Conservation (phyloP, 2,888 invertebrate species). For the Torymus auratus region DNA sequence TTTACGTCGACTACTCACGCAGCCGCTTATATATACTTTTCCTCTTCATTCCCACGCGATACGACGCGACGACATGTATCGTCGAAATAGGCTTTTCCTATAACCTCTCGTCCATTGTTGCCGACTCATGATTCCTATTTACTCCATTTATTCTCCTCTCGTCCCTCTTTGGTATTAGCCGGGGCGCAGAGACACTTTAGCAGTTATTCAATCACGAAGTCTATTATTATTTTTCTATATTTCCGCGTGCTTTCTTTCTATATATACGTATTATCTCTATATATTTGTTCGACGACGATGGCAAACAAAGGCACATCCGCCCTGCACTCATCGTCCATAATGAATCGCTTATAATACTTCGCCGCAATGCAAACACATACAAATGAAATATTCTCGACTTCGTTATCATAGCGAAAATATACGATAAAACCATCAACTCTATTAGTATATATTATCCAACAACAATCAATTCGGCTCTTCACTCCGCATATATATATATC, state of each 20-base stretch:
- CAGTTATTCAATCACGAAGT: slow-evolving; percentile 27
- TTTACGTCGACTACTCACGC: slow-evolving; percentile 35
- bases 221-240: slow-evolving; percentile 25
- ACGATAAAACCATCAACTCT: no score
- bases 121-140: slow-evolving; percentile 51
- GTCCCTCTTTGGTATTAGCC: neutral
- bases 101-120: slow-evolving; percentile 53
- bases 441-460: no score
- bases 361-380: no score
- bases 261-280: no score
- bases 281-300: no score
- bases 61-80: slow-evolving; percentile 19
- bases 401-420: no score
- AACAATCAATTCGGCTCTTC: no score
- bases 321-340: no score
- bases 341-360: no score
- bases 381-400: no score
- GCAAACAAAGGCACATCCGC: no score
- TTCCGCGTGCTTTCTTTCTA: neutral
- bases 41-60: slow-evolving; percentile 32
- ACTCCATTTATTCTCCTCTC: neutral
- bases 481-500: no score
- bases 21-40: neutral
- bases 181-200: slow-evolving; percentile 4
- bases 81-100: slow-evolving; percentile 48